phyloP scores from a whole-genome alignment of 1,140 invertebrate species.

The Hermatobates lingyangjiaoensis region DNA sequence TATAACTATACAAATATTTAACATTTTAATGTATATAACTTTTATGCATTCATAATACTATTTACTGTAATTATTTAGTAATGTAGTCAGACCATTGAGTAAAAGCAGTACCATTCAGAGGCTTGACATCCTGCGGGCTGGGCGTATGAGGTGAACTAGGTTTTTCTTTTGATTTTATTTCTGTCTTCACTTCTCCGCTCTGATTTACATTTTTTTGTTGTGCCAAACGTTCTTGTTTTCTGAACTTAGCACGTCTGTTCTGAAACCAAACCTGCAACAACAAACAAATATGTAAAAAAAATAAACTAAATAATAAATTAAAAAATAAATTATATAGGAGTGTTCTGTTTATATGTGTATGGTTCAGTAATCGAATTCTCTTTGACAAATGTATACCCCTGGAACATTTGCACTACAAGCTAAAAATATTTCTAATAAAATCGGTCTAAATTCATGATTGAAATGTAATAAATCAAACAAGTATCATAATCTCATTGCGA shows the following conservation, averaged over 20 bases:
- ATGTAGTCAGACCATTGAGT: not conserved
- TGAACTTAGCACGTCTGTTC: constrained; percentile 76
- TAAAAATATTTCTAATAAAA: too few species aligned
- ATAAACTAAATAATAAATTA: not conserved
- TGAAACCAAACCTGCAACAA: constrained; percentile 79
- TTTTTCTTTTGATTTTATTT: constrained; percentile 15
- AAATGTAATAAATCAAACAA: too few species aligned
- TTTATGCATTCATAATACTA: not conserved
- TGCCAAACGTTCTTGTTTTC: constrained; percentile 73
- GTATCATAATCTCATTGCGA: too few species aligned
- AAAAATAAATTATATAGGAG: not conserved
- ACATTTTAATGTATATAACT: not conserved
- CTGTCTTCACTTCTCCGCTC: constrained; percentile 13
- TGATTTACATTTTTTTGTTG: constrained; percentile 41
- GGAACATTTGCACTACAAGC: too few species aligned
- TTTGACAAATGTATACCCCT: too few species aligned
- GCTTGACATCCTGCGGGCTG: constrained; percentile 15
- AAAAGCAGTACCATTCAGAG: constrained; percentile 15
- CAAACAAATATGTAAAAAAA: constrained; percentile 20
- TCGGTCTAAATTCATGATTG: too few species aligned
- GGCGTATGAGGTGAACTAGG: constrained; percentile 14
- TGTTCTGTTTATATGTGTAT: not conserved
- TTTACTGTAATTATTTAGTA: not conserved
- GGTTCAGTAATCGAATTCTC: not conserved
- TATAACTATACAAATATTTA: not conserved